These are phyloP conservation scores for Aporrectodea caliginosa DNA, from an alignment of 1,140 invertebrate species.

Conservation along the genomic window DNA sequence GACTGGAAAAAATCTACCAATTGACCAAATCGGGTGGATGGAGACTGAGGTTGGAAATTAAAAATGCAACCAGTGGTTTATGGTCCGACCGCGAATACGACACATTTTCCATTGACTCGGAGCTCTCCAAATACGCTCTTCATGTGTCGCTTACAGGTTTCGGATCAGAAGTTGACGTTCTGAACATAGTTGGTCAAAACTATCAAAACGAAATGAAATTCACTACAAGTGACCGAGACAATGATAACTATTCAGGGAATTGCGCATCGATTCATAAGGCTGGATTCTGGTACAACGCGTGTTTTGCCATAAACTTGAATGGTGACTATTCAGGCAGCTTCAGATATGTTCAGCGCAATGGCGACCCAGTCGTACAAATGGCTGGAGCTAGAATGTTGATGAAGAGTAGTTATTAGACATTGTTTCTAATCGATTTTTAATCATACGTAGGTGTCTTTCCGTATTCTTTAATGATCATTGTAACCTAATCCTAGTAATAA, in stretches of 20 bases:
- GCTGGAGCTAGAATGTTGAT: too few species aligned
- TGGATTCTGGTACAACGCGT: neutral
- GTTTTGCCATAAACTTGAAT: neutral
- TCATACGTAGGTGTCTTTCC: too few species aligned
- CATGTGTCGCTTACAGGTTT: neutral
- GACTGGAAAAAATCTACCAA: neutral
- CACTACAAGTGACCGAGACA: neutral
- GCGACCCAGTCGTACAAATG: too few species aligned
- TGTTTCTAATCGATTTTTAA: too few species aligned
- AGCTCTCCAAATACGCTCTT: neutral
- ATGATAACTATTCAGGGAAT: neutral
- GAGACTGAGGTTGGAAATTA: neutral
- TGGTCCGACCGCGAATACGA: neutral
- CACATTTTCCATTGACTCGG: neutral
- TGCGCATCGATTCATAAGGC: neutral
- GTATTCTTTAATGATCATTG: too few species aligned
- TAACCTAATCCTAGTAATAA: too few species aligned
- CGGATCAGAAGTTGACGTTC: neutral
- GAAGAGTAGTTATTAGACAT: too few species aligned
- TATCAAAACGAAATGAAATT: neutral
- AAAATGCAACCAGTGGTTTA: neutral
- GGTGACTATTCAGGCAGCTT: neutral
- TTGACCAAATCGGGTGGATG: neutral
- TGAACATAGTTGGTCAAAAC: neutral
- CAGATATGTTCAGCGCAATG: neutral